These are phyloP conservation scores for Sarcophilus harrisii DNA, from an alignment of 2,797 vertebrate species.

Conservation along the genomic window DNA sequence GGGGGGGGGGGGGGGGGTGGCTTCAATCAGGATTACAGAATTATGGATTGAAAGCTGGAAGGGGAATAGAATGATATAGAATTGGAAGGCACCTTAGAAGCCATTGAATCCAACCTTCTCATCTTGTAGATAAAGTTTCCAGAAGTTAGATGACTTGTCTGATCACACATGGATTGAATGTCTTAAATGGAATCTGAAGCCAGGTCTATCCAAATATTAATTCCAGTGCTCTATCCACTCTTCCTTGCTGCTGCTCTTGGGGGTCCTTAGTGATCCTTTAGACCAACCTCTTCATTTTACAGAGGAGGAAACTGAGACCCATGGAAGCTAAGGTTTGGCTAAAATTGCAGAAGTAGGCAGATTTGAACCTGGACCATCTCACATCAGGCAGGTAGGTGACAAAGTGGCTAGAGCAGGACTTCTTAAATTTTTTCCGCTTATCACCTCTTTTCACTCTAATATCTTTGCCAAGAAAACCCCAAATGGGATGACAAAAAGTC, in stretches of 20 bases:
- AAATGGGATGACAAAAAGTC: not conserved
- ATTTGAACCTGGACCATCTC: not conserved
- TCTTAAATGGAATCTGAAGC: not conserved
- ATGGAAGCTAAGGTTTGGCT: not conserved
- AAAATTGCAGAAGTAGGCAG: not conserved
- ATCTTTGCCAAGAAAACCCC: not conserved
- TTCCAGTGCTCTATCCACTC: not conserved
- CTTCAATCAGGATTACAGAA: not conserved
- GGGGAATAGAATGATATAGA: not conserved
- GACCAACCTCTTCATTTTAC: not conserved
- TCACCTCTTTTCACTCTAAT: not conserved
- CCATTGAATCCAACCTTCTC: not conserved
- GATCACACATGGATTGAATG: not conserved
- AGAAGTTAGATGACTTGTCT: not conserved
- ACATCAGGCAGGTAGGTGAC: not conserved
- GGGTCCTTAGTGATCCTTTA: not conserved
- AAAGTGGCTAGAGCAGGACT: not conserved
- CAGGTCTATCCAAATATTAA: not conserved
- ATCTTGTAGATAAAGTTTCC: not conserved
- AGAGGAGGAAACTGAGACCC: not conserved
- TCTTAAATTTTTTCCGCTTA: too few relatives aligned
- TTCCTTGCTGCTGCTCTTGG: not conserved
- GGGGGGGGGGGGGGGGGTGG: not conserved
- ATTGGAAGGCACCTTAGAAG: not conserved
- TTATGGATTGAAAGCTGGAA: not conserved